These are phyloP conservation scores for Microchirus variegatus DNA, from an alignment of 2,797 vertebrate genomes.

Conservation along the genomic window DNA sequence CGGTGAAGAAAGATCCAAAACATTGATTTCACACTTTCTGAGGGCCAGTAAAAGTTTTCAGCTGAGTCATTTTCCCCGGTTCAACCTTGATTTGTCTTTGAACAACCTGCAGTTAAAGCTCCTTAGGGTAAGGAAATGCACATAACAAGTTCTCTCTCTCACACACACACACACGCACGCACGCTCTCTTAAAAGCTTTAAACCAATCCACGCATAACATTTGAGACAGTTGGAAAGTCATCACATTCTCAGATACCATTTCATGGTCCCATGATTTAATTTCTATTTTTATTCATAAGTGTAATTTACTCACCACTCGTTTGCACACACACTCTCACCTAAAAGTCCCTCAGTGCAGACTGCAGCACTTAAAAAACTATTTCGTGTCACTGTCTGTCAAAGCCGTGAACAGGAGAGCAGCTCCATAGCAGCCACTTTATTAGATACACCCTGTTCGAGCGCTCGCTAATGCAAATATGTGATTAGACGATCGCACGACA, in stretches of 20 bases:
- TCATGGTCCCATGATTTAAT: slow-evolving; percentile 34
- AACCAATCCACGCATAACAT: slow-evolving; percentile 25
- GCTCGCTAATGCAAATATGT: too few species aligned
- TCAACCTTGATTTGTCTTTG: slow-evolving; percentile 44
- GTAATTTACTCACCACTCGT: slow-evolving; percentile 14
- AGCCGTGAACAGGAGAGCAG: too few species aligned
- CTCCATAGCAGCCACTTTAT: too few species aligned
- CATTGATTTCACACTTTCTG: neutral
- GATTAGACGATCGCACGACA: too few species aligned
- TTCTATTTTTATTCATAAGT: slow-evolving; percentile 42
- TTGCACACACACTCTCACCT: neutral
- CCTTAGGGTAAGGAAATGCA: neutral
- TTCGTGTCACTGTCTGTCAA: too few species aligned
- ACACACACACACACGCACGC: neutral
- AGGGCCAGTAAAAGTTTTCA: neutral
- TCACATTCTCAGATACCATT: slow-evolving; percentile 45
- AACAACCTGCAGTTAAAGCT: slow-evolving; percentile 25
- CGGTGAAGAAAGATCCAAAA: neutral
- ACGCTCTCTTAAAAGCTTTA: slow-evolving; percentile 15
- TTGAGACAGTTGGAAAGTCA: slow-evolving; percentile 35
- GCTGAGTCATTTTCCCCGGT: slow-evolving; percentile 22
- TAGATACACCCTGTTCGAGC: too few species aligned
- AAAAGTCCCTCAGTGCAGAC: neutral
- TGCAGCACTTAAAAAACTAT: too few species aligned
- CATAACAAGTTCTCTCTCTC: neutral